Conservation (phyloP, 2,113 vertebrate genomes). For the Antechinus flavipes region DNA sequence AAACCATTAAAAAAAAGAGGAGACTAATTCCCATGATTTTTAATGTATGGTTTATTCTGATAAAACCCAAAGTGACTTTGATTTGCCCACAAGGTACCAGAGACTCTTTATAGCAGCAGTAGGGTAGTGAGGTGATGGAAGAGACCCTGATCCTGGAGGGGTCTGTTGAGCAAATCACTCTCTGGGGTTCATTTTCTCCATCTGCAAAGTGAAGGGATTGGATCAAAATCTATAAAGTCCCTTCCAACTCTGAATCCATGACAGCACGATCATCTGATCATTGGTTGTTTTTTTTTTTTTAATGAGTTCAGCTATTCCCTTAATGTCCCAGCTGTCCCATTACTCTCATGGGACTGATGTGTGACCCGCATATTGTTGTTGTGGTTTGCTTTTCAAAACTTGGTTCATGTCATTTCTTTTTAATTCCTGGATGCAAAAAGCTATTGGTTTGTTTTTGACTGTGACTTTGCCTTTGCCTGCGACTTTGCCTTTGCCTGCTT, state of each 20-base stretch:
- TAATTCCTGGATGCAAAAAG: neutral
- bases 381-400: neutral
- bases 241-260: neutral
- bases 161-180: neutral
- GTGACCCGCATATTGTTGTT: neutral
- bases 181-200: neutral
- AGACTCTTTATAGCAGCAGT: neutral
- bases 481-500: neutral
- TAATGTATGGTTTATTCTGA: slow-evolving; percentile 26
- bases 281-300: neutral
- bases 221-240: neutral
- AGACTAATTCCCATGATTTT: slow-evolving; percentile 4
- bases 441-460: neutral
- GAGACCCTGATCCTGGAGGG: neutral
- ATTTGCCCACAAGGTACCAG: neutral
- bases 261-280: neutral
- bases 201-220: neutral
- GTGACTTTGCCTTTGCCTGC: neutral
- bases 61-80: slow-evolving; percentile 23
- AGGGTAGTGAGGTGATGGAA: neutral
- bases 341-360: neutral
- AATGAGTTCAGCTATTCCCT: neutral
- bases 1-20: slow-evolving; percentile 39
- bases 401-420: neutral
- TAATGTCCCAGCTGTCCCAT: too few species aligned